Evolutionary conservation across 2,797 vertebrate species (phyloP), one percentile per base, ranked within the genome.

Genomic region (Myripristis jacobus): DNA sequence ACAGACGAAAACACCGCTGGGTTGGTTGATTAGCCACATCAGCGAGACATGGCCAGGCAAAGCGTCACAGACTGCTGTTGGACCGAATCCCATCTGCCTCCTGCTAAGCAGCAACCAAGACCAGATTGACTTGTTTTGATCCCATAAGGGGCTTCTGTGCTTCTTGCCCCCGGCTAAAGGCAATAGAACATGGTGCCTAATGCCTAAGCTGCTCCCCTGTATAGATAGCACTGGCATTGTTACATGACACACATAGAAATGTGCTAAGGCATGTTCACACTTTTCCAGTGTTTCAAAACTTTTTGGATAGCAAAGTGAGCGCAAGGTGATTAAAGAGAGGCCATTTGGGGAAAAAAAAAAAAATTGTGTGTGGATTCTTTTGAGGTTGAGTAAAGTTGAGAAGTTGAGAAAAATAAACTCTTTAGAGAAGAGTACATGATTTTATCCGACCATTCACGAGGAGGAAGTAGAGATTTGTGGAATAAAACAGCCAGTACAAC

Each of bases 1-100:
- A 21, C 70, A 56, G 41, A 86, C 66, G 66, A 82, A 51, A 83
- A 67, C 76, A 21, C 60, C 41, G 66, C 63, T 19, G 36, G 34
- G 59, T 60, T 71, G 62, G 77, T 61, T 83, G 82, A 86, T 86
- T 73, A 81, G 51, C 77, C 75, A 65, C 79, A 85, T 82, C 76
- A 72, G 60, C 19, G 18, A 69, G 55, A 69, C 74, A 34, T 3
- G 43, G 70, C 43, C 67, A 75, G 67, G 79, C 75, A 46, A 57
- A 57, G 51, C 50, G 22, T 59, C 66, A 52, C 73, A 53, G 38
- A 12, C 48, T 21, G 68, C 59, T 56, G 64, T 0, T 79, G 78
- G 73, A 74, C 25, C 13, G 2, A 38, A 66, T 58, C 82, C 70
- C 67, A 80, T 84, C 82, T 65, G 70, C 79, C 68, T 78, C 76